Evolutionary conservation across 2,113 vertebrate species (phyloP), one percentile per base, ranked within the genome.

Genomic region (Promerops cafer): DNA sequence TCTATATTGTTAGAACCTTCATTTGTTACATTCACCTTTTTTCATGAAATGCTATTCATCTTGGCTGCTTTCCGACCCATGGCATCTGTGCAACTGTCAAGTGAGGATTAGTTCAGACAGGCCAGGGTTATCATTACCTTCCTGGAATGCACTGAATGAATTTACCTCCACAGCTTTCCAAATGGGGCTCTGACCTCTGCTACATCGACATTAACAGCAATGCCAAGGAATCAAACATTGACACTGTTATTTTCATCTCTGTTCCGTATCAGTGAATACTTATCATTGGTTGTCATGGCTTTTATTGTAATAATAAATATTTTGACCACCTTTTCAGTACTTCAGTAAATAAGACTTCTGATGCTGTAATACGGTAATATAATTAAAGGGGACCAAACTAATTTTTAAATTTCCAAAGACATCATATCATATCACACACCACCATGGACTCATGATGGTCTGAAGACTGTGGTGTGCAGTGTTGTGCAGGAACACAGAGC

Each of bases 71-170:
- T 89, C 76, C 35, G 22, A 19, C 16, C 81, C 68, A 53, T 28
- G 77, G 31, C 57, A 28, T 81, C 53, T 96, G 56, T 78, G 61
- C 66, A 84, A 52, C 27, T 76, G 44, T 44, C 70, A 82, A 79
- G 40, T 81, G 86, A 87, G 86, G 84, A 71, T 87, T 82, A 52
- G 35, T 75, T 96, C 64, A 78, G 64, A 47, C 0, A 0, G 83
- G 86, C 78, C 68, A 74, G 56, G 35, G 35, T 77, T 95, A n/a
- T 65, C 92, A 54, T 87, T 79, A 52, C 75, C 69, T 78, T 80
- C 53, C 87, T 97, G 93, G 96, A 98, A 96, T 97, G 91, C 71
- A 56, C 37, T 53, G 63, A 64, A 78, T 96, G 91, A 91, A 64
- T 77, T 93, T 77, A 68, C 31, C 5, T 92, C 27, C 56, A 49